Base-by-base conservation (phyloP, 1,140 invertebrate genomes). In the Scaptodrosophila lebanonensis region DNA sequence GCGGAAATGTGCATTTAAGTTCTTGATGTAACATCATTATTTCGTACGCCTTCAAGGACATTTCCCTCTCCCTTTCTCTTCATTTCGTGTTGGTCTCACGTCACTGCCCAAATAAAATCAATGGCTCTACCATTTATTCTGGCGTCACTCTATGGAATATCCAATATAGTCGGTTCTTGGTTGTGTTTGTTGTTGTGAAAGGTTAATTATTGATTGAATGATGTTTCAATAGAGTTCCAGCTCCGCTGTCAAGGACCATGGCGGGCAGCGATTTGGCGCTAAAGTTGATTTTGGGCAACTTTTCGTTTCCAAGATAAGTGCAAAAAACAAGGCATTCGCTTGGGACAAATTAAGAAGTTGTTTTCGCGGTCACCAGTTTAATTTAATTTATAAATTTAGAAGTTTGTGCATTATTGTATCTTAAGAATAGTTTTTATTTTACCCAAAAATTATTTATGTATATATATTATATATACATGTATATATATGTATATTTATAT, bases 161-260 rank as follows among this genome's bases (percentile, higher is more conserved):
- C n/a, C n/a, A n/a, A n/a, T n/a, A n/a, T n/a, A n/a, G n/a, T n/a
- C n/a, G n/a, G n/a, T n/a, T n/a, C n/a, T n/a, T n/a, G 62, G 54
- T 49, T 62, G 17, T 50, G 62, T 35, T 47, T 66, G 63, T 43
- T 36, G 53, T 50, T 54, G 59, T 36, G 65, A 73, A 72, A 73
- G 70, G 70, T 75, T 65, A 73, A 73, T 33, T 40, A 53, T 67
- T 64, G 59, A 56, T 42, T n/a, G n/a, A n/a, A n/a, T n/a, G n/a
- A n/a, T n/a, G n/a, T n/a, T n/a, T n/a, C n/a, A n/a, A n/a, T n/a
- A n/a, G 36, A 38, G 45, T 54, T 32, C 16, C 9, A 22, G 9
- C 20, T 43, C 45, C 38, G 27, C 5, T 2, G 22, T 12, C 17
- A 11, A n/a, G 15, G 25, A 15, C n/a, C n/a, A n/a, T n/a, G n/a